Percentiles rank a stretch among this genome's conserved stretches.
Conservation (phyloP, 2,888 invertebrate genomes). For the Lasiommata megera region DNA sequence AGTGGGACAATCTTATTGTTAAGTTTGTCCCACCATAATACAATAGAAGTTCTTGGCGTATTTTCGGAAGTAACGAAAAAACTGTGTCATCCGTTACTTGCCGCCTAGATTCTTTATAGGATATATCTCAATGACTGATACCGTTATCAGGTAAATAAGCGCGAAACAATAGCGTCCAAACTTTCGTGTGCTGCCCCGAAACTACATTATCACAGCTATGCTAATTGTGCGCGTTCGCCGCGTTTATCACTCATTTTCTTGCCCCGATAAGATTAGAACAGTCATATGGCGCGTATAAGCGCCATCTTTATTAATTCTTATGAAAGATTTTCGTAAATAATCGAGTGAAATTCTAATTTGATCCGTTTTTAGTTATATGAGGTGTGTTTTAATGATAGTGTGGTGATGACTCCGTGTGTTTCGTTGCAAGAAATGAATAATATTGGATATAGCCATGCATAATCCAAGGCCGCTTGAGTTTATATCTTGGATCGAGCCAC, state of each 20-base stretch:
- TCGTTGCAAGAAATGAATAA: constrained; percentile 58
- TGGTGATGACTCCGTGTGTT: constrained; percentile 40
- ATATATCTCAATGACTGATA: constrained; percentile 40
- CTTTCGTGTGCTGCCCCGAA: constrained; percentile 52
- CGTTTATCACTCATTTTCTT: constrained; percentile 61
- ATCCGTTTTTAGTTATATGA: not conserved
- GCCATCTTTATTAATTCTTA: constrained; percentile 46
- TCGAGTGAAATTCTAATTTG: constrained; percentile 1
- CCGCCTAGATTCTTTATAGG: constrained; percentile 17
- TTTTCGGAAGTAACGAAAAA: constrained; percentile 7
- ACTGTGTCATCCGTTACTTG: constrained; percentile 19
- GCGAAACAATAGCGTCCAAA: constrained; percentile 41
- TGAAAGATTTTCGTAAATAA: constrained; percentile 32
- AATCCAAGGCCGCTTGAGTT: constrained; percentile 55
- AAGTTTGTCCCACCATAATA: no score
- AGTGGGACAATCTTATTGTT: no score
- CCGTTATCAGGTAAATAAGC: constrained; percentile 47
- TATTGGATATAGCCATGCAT: constrained; percentile 57
- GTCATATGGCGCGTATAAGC: constrained; percentile 64
- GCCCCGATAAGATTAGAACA: constrained; percentile 67
- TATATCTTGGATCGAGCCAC: constrained; percentile 41
- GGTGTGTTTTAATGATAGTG: constrained; percentile 58
- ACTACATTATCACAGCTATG: constrained; percentile 58
- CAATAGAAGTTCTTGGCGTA: constrained; percentile 14
- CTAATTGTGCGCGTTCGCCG: constrained; percentile 68